Evolutionary conservation across 2,888 invertebrate species (phyloP), one percentile per base, ranked within the genome.

Genomic region (Drosophila paramelanica): DNA sequence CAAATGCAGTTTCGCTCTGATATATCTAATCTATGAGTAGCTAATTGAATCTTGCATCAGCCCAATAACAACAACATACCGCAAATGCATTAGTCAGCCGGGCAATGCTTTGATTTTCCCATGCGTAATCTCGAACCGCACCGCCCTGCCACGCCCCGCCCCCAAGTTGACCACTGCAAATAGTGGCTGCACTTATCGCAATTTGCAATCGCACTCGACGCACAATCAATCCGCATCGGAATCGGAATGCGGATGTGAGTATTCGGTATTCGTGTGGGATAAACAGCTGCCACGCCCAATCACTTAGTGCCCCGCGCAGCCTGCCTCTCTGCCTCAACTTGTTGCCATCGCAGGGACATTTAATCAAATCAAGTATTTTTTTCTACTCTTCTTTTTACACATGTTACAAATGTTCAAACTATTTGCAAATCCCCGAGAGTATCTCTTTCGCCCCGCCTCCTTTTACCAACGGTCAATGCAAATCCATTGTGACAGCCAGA

Each of bases 401-500:
- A 80, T 80, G 78, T 69, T 80, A 49, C 67, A 72, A 78, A 81
- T 73, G 76, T 55, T 67, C 52, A 36, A 58, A 42, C 42, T 53
- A 76, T 76, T 71, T 64, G 42, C 67, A 57, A 66, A n/a, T 43
- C 27, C 52, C 33, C 3, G 27, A 17, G n/a, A 31, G 58, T 53
- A 13, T 5, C 1, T 45, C 45, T 36, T 25, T 6, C 39, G 23
- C 25, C 46, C 8, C 50, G 17, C 17, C 17, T 17, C 14, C 5
- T 23, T 45, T 46, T 38, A 17, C 23, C 61, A 13, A 60, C 39
- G 46, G 36, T 8, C 82, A 50, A 81, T 86, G 87, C 69, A 81
- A 86, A 86, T 80, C 67, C 78, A 75, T 87, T 86, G 75, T 82
- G 87, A 71, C 83, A 77, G 43, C 67, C 14, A 39, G n/a, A 51